A percentile compares a stretch with the other conserved stretches of the same genome.
phyloP scores from a whole-genome alignment of 2,888 invertebrate genomes.

The Archaeoteleia sp. region DNA sequence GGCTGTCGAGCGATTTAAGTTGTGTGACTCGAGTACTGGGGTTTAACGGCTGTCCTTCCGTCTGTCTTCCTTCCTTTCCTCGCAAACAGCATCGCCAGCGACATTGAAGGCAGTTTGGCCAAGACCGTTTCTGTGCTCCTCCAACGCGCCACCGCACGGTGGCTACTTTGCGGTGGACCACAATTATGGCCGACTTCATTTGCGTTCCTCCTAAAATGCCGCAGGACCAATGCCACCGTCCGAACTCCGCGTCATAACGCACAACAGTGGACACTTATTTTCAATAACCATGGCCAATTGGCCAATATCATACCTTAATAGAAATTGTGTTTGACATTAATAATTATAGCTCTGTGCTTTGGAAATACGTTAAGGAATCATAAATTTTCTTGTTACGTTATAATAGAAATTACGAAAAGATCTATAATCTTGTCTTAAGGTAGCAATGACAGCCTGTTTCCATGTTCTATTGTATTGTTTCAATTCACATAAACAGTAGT shows the following conservation, averaged over 20 bases:
- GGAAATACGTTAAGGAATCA: too few relatives aligned
- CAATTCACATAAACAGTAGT: too few relatives aligned
- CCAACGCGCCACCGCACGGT: slow-evolving; percentile 48
- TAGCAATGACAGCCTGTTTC: too few relatives aligned
- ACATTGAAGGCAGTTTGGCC: slow-evolving; percentile 9
- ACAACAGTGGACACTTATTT: neutral
- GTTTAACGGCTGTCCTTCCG: slow-evolving; percentile 41
- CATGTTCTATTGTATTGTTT: too few relatives aligned
- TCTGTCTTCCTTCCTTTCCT: slow-evolving; percentile 19
- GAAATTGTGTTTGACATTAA: too few relatives aligned
- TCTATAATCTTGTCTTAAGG: too few relatives aligned
- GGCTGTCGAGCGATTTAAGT: slow-evolving; percentile 47
- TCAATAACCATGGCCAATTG: too few relatives aligned
- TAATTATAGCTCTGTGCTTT: too few relatives aligned
- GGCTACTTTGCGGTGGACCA: slow-evolving; percentile 54
- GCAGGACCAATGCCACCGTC: slow-evolving; percentile 4
- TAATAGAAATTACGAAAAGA: too few relatives aligned
- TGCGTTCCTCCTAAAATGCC: slow-evolving; percentile 34
- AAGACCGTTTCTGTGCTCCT: slow-evolving; percentile 14
- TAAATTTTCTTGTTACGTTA: too few relatives aligned
- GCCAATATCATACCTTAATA: too few relatives aligned
- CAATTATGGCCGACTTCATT: slow-evolving; percentile 54
- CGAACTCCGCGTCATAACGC: slow-evolving; percentile 1
- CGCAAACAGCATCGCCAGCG: slow-evolving; percentile 22
- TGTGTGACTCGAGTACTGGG: slow-evolving; percentile 30